These are phyloP conservation scores for Diceros bicornis DNA, from an alignment of 2,797 vertebrate genomes.

Conservation along the genomic window DNA sequence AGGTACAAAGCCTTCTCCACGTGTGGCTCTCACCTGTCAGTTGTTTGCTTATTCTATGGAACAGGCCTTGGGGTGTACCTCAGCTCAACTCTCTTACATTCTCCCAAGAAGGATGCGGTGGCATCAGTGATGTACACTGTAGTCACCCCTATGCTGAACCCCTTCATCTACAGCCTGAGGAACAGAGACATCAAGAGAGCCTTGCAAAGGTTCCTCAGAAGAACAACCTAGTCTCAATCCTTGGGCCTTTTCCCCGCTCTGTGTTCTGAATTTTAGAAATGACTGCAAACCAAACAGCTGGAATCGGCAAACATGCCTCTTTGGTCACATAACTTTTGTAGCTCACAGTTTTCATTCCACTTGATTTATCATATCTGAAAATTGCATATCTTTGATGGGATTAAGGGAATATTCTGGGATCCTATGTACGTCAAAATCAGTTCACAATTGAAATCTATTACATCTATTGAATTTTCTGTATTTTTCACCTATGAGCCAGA, in stretches of 20 bases:
- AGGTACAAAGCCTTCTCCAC: slow-evolving; percentile 79
- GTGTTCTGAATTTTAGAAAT: neutral
- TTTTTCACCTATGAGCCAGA: neutral
- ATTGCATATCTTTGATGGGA: neutral
- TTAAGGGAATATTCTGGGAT: neutral
- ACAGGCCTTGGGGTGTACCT: neutral
- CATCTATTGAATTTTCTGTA: neutral
- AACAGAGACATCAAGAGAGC: neutral
- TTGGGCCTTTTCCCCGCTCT: neutral
- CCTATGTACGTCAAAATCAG: neutral
- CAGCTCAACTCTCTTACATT: neutral
- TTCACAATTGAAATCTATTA: neutral
- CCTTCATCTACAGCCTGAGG: neutral
- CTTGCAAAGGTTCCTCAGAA: too few species aligned
- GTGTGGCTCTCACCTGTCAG: slow-evolving; percentile 72
- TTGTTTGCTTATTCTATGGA: slow-evolving; percentile 62
- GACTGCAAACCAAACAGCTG: neutral
- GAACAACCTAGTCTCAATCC: too few species aligned
- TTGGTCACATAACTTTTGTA: neutral
- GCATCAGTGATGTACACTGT: neutral
- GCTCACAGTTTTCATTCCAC: neutral
- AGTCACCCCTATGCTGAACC: neutral
- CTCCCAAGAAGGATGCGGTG: neutral
- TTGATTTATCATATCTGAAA: neutral
- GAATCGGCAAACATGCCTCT: neutral